Conservation (phyloP, 1,140 invertebrate genomes). For the Drosophila ironensis region DNA sequence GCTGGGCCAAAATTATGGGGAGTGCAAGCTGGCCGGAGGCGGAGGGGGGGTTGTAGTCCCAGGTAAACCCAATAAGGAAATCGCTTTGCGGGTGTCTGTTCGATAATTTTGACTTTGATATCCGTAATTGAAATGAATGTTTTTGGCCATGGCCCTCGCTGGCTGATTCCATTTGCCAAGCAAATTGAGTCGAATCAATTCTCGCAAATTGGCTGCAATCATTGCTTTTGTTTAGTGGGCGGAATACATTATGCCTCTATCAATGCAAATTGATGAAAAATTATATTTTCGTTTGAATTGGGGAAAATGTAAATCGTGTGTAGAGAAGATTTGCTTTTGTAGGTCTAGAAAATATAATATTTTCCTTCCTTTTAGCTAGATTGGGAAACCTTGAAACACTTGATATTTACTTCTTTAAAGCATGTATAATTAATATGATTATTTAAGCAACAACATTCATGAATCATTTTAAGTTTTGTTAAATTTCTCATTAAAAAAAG, state of each 20-base stretch:
- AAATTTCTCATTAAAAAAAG: neutral
- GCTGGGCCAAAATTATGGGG: conserved; percentile 9
- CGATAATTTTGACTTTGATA: conserved; percentile 42
- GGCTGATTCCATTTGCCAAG: conserved; percentile 6
- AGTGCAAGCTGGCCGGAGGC: neutral
- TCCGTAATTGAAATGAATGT: conserved; percentile 40
- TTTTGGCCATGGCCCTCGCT: conserved; percentile 1
- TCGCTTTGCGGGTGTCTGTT: conserved; percentile 31
- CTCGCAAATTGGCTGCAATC: conserved; percentile 19
- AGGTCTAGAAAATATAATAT: too few relatives aligned
- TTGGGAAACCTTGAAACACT: too few relatives aligned
- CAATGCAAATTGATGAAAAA: too few relatives aligned
- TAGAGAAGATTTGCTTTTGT: too few relatives aligned
- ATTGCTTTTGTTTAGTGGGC: conserved; percentile 1
- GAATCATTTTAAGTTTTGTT: neutral
- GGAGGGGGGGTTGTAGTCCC: neutral
- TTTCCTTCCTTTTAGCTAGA: too few relatives aligned
- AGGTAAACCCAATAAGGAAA: conserved; percentile 19
- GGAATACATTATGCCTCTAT: neutral
- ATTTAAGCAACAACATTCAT: too few relatives aligned
- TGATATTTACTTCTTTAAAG: too few relatives aligned
- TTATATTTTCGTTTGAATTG: too few relatives aligned
- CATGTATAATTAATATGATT: too few relatives aligned
- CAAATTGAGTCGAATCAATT: conserved; percentile 16
- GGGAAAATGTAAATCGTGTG: too few relatives aligned